Evolutionary conservation across 2,113 vertebrate genomes (phyloP).

Genomic region (Brachyhypopomus occidentalis): DNA sequence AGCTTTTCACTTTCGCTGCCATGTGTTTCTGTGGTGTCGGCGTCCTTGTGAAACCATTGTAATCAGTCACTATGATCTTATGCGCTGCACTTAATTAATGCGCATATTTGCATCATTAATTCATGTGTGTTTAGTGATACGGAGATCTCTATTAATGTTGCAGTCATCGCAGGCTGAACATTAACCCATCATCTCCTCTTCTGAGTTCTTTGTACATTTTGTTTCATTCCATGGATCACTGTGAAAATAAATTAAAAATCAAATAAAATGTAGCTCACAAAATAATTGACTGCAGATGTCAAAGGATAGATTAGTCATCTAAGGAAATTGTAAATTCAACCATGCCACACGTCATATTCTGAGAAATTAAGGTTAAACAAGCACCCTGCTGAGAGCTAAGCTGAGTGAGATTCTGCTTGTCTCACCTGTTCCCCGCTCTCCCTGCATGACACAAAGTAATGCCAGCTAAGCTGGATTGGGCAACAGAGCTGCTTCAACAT

Average conservation of each 20-base stretch:
- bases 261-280: no score
- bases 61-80: constrained; percentile 36
- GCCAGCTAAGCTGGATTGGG: constrained; percentile 66
- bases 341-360: no score
- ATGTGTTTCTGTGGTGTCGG: constrained; percentile 43
- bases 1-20: constrained; percentile 45
- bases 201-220: no score
- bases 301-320: no score
- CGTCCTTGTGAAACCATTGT: constrained; percentile 6
- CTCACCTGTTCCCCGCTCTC: constrained; percentile 49
- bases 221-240: no score
- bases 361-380: constrained; percentile 27
- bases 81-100: constrained; percentile 32
- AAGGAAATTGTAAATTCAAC: no score
- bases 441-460: constrained; percentile 63
- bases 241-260: no score
- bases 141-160: constrained; percentile 16
- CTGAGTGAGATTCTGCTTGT: background rate
- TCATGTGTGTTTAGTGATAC: constrained; percentile 21
- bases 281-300: no score
- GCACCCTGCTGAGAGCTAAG: constrained; percentile 10
- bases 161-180: constrained; percentile 23
- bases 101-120: constrained; percentile 40
- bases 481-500: constrained; percentile 21
- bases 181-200: background rate